Base-by-base conservation (phyloP, 2,888 invertebrate species). In the Drosophila quinaria region DNA sequence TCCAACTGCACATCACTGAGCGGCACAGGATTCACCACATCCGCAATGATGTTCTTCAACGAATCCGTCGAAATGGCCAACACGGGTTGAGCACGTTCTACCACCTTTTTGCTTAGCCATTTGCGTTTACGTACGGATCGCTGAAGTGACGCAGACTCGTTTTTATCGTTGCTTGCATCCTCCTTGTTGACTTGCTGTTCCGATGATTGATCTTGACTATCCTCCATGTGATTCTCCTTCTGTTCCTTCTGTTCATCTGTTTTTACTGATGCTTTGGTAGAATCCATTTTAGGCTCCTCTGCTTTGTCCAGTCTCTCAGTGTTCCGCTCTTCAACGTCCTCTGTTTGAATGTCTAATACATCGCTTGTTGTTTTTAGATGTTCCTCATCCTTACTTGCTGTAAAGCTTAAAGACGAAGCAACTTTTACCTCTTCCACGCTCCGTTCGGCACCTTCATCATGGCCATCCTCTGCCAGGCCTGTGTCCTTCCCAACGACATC, bases 51-150 rank as follows among this genome's bases (percentile, higher is more conserved):
- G 75, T 94, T 94, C 92, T 96, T 96, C 3, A 96, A 93, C 39
- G 96, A 94, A 92, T 96, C 96, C 19, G 96, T 95, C 13, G 96
- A 96, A 84, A 96, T 96, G 35, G 95, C 95, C 70, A 96, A 93
- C 25, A 95, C 94, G 60, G 95, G 95, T 64, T 94, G 94, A 60
- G 94, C 94, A 37, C 94, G 92, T 56, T 92, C 92, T n/a, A 80
- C 77, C 1, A 93, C 83, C 89, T 94, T 94, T 42, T 92, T 91
- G 15, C 92, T 90, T 11, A 92, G 68, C 93, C 93, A 93, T 69
- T 90, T 91, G 13, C 93, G 88, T 67, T 92, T 92, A 13, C 91
- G 89, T 17, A 49, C 94, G 91, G 49, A 94, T 90, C 70, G 92
- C 54, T 76, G 88, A n/a, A 51, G 47, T 92, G 41, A n/a, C 19